A percentile compares a stretch with the other conserved stretches of the same genome.
Evolutionary conservation across 1,140 invertebrate genomes (phyloP).

Genomic region (Mylabris phalerata): DNA sequence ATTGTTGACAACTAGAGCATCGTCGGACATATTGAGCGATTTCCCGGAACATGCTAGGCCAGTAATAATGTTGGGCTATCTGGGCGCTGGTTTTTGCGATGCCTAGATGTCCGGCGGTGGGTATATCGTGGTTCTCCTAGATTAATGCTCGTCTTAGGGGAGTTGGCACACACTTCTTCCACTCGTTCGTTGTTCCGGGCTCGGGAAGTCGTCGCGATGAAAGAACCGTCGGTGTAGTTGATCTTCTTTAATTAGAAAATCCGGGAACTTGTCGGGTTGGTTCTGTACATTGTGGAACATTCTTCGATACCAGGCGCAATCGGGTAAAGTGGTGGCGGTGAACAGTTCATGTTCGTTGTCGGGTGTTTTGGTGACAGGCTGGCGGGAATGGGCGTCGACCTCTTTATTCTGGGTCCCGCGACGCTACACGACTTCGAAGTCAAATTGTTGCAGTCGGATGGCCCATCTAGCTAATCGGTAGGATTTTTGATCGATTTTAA

Average conservation of each 20-base stretch:
- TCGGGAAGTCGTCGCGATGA: slow-evolving; percentile 5
- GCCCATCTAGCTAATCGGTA: slow-evolving; percentile 23
- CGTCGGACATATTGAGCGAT: slow-evolving; percentile 17
- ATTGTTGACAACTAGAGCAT: slow-evolving; percentile 20
- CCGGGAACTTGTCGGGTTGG: slow-evolving; percentile 11
- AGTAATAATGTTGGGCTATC: slow-evolving; percentile 27
- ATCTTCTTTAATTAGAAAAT: slow-evolving; percentile 26
- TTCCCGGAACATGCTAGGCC: slow-evolving; percentile 31
- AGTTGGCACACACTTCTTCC: slow-evolving; percentile 20
- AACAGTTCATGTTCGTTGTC: background rate
- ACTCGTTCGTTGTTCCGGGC: slow-evolving; percentile 4
- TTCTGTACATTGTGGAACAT: background rate
- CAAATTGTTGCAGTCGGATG: slow-evolving; percentile 35
- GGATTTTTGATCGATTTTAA: slow-evolving; percentile 20
- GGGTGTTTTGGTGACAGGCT: background rate
- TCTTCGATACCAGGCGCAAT: background rate
- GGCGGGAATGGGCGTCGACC: background rate
- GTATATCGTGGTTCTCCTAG: slow-evolving; percentile 17
- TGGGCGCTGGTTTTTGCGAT: slow-evolving; percentile 28
- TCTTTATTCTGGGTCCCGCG: slow-evolving; percentile 23
- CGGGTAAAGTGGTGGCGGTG: background rate
- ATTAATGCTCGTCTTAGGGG: slow-evolving; percentile 13
- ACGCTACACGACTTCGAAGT: slow-evolving; percentile 33
- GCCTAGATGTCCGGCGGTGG: slow-evolving; percentile 28
- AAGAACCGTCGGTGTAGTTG: slow-evolving; percentile 27